Evolutionary conservation across 2,113 vertebrate species (phyloP).

Genomic region (Ictalurus furcatus): DNA sequence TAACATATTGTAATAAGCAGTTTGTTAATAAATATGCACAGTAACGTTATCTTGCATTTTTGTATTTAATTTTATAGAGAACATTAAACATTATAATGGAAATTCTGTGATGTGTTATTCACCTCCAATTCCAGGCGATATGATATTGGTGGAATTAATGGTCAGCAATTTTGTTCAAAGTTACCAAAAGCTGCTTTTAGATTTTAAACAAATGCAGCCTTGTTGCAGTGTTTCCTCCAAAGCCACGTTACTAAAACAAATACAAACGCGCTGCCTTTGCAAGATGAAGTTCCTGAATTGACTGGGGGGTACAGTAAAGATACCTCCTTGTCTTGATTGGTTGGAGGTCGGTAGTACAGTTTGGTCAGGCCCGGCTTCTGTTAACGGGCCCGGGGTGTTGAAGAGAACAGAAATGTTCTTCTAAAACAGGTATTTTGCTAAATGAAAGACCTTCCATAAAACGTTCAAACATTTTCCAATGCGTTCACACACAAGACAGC

Average conservation of each 20-base stretch:
- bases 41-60: not conserved
- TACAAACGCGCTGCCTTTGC: not conserved
- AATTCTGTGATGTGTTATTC: not conserved
- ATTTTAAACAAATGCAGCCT: not conserved
- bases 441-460: not conserved
- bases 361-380: not conserved
- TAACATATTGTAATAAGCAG: conserved; percentile 20
- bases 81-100: not conserved
- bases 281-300: not conserved
- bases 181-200: not conserved
- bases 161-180: not conserved
- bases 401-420: not conserved
- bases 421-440: not conserved
- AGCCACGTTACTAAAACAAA: not conserved
- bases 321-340: not conserved
- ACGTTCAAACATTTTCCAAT: no score
- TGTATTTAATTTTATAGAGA: not conserved
- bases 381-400: not conserved
- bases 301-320: no score
- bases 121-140: not conserved
- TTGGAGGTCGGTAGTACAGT: not conserved
- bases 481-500: not conserved
- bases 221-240: not conserved
- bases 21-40: conserved; percentile 37
- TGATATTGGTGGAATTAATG: not conserved